A percentile compares a stretch with the other conserved stretches of the same genome.
These are phyloP conservation scores for Rotaria magnacalcarata DNA, from an alignment of 2,888 invertebrate species.

Conservation along the genomic window DNA sequence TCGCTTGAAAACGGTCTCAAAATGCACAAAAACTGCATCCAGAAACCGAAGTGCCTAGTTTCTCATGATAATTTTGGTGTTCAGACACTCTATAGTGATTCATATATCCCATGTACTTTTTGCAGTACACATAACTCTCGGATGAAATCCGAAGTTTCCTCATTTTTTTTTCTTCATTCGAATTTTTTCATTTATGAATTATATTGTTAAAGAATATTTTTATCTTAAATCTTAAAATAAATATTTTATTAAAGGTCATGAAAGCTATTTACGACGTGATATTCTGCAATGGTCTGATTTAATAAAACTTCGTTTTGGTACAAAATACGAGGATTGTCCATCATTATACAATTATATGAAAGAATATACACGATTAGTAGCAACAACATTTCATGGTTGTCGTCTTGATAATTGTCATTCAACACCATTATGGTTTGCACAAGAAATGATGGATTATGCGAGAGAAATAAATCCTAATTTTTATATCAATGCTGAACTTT, in stretches of 20 bases:
- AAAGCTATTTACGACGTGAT: slow-evolving; percentile 81
- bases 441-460: slow-evolving; percentile 81
- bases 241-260: slow-evolving; percentile 51
- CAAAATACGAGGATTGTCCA: slow-evolving; percentile 76
- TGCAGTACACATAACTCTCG: too few species aligned
- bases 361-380: slow-evolving; percentile 82
- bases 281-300: slow-evolving; percentile 94
- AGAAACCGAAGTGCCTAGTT: too few species aligned
- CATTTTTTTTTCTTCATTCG: too few species aligned
- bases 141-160: too few species aligned
- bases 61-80: too few species aligned
- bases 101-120: too few species aligned
- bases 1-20: too few species aligned
- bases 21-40: too few species aligned
- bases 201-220: too few species aligned
- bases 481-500: slow-evolving; percentile 92
- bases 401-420: slow-evolving; percentile 97
- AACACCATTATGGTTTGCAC: slow-evolving; percentile 83
- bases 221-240: too few species aligned
- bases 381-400: slow-evolving; percentile 85
- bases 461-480: slow-evolving; percentile 79
- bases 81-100: too few species aligned
- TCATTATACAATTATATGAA: slow-evolving; percentile 91
- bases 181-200: too few species aligned
- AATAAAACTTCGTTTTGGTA: slow-evolving; percentile 72